A percentile compares a stretch with the other conserved stretches of the same genome.
Conservation (phyloP, 2,797 vertebrate species). For the Sebastes taczanowskii region DNA sequence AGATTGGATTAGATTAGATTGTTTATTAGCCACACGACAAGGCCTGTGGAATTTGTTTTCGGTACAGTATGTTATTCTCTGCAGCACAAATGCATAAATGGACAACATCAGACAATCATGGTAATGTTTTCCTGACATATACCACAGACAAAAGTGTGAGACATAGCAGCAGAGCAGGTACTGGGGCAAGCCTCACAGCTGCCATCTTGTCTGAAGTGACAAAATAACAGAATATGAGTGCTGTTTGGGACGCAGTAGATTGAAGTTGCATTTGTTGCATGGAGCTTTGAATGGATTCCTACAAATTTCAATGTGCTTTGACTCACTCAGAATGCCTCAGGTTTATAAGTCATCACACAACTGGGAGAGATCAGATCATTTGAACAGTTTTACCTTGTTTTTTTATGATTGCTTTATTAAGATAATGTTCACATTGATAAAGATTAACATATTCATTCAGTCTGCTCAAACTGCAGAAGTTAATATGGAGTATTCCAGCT, state of each 20-base stretch:
- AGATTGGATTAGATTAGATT: not conserved
- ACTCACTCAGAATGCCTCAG: not conserved
- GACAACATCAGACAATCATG: not conserved
- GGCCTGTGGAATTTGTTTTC: not conserved
- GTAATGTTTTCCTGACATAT: too few species aligned
- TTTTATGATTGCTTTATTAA: too few species aligned
- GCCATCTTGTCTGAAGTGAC: too few species aligned
- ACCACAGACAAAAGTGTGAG: too few species aligned
- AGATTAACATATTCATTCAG: slow-evolving; percentile 28
- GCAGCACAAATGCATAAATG: not conserved
- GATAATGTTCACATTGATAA: slow-evolving; percentile 3
- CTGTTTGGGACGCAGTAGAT: not conserved
- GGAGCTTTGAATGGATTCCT: not conserved
- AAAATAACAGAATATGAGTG: too few species aligned
- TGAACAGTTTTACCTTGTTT: not conserved
- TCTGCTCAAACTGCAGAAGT: slow-evolving; percentile 23
- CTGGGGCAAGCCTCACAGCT: too few species aligned
- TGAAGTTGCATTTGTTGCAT: not conserved
- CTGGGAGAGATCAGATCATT: not conserved
- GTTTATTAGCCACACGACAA: not conserved
- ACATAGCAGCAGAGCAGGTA: too few species aligned
- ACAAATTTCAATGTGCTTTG: not conserved
- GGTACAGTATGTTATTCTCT: not conserved
- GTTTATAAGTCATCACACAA: not conserved
- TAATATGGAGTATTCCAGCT: slow-evolving; percentile 33